Percentiles rank a stretch among this genome's conserved stretches.
Evolutionary conservation across 1,140 invertebrate species (phyloP).

Genomic region (Formica exsecta): DNA sequence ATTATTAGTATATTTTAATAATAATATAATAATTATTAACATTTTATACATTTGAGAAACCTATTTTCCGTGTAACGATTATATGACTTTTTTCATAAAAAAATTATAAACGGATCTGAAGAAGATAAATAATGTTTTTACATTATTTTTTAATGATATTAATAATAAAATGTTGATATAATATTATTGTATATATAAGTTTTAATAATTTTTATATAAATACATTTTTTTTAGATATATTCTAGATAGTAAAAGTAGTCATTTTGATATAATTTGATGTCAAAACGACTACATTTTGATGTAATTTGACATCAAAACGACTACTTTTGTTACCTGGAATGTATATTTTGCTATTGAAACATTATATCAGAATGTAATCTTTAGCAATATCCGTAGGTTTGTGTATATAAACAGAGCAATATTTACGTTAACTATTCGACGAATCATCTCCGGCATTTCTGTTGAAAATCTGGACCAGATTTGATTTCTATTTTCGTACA

Average conservation of each 20-base stretch:
- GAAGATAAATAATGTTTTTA: neutral
- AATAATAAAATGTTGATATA: too few species aligned
- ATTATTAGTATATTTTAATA: neutral
- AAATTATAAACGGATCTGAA: too few species aligned
- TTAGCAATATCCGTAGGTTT: neutral
- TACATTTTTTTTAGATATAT: too few species aligned
- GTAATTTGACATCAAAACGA: too few species aligned
- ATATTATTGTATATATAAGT: too few species aligned
- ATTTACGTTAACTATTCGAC: slow-evolving; percentile 20
- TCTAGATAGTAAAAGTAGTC: too few species aligned
- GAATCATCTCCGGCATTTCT: slow-evolving; percentile 54
- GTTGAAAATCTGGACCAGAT: slow-evolving; percentile 73
- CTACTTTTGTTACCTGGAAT: neutral
- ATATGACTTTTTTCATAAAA: too few species aligned
- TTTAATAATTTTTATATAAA: too few species aligned
- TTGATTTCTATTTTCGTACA: slow-evolving; percentile 83
- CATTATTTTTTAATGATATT: neutral
- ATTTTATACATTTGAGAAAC: too few species aligned
- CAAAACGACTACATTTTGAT: too few species aligned
- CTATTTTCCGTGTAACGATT: too few species aligned
- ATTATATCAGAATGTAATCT: slow-evolving; percentile 11
- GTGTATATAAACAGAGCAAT: neutral
- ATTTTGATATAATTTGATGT: too few species aligned
- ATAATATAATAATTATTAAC: neutral
- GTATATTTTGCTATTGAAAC: neutral